A percentile compares a stretch with the other conserved stretches of the same genome.
Conservation (phyloP, 2,113 vertebrate genomes). For the Morone saxatilis region DNA sequence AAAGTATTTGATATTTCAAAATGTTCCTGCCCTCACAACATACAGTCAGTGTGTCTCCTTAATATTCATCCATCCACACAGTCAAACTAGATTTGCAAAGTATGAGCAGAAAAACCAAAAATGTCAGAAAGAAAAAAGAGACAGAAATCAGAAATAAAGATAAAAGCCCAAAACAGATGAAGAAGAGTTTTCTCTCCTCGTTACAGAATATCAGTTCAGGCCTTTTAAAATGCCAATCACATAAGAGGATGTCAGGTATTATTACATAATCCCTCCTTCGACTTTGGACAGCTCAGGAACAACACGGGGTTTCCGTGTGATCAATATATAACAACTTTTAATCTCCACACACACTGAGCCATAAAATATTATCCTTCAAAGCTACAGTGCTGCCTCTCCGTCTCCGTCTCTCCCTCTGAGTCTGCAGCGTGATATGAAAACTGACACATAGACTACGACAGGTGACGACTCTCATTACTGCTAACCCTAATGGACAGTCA, state of each 20-base stretch:
- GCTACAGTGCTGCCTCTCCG: neutral
- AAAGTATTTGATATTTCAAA: constrained; percentile 66
- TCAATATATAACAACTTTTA: constrained; percentile 15
- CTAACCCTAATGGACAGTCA: constrained; percentile 11
- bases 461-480: constrained; percentile 10
- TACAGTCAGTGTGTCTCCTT: constrained; percentile 21
- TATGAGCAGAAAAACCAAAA: constrained; percentile 12
- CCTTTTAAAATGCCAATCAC: constrained; percentile 24
- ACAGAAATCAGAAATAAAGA: neutral
- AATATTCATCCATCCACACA: constrained; percentile 19
- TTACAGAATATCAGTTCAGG: constrained; percentile 5
- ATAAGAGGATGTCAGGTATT: constrained; percentile 10
- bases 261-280: constrained; percentile 44
- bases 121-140: neutral
- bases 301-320: constrained; percentile 39
- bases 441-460: constrained; percentile 18
- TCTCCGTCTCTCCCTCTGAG: constrained; percentile 6
- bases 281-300: constrained; percentile 47
- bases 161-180: neutral
- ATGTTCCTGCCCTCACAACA: constrained; percentile 45
- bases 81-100: neutral
- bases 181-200: neutral
- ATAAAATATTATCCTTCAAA: constrained; percentile 5
- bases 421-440: neutral
- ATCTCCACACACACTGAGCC: constrained; percentile 10